A percentile compares a stretch with the other conserved stretches of the same genome.
These are phyloP conservation scores for Heliornis fulica DNA, from an alignment of 2,113 vertebrate genomes.

Conservation along the genomic window DNA sequence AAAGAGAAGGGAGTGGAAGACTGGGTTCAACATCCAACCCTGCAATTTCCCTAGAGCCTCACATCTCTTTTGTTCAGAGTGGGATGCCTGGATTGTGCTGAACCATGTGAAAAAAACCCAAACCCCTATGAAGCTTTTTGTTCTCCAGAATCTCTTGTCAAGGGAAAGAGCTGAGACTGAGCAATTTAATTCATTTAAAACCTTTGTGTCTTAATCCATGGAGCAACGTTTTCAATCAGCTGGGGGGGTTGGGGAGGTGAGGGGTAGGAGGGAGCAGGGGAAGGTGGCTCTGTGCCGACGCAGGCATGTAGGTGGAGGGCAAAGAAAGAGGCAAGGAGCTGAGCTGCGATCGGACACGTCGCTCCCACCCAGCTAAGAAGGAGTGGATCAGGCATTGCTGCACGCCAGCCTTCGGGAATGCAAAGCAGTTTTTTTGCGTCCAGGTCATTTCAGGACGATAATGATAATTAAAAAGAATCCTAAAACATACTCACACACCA, in stretches of 20 bases:
- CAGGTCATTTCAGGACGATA: slow-evolving; percentile 4
- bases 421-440: background rate
- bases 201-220: slow-evolving; percentile 2
- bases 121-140: background rate
- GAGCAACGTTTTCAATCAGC: background rate
- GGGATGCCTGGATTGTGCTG: background rate
- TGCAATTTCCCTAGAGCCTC: background rate
- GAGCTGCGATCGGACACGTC: background rate
- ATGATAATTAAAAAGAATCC: background rate
- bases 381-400: background rate
- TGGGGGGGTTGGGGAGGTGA: too few relatives aligned
- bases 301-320: background rate
- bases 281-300: accelerated
- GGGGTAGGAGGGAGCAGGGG: background rate
- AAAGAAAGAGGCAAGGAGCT: background rate
- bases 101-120: background rate
- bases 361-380: background rate
- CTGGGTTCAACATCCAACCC: background rate
- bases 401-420: background rate
- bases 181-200: slow-evolving; percentile 12
- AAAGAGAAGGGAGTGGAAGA: background rate
- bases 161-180: background rate
- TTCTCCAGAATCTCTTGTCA: background rate
- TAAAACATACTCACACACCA: background rate
- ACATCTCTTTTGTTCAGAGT: background rate